Base-by-base conservation (phyloP, 2,888 invertebrate genomes). In the Stenichneumon culpator region DNA sequence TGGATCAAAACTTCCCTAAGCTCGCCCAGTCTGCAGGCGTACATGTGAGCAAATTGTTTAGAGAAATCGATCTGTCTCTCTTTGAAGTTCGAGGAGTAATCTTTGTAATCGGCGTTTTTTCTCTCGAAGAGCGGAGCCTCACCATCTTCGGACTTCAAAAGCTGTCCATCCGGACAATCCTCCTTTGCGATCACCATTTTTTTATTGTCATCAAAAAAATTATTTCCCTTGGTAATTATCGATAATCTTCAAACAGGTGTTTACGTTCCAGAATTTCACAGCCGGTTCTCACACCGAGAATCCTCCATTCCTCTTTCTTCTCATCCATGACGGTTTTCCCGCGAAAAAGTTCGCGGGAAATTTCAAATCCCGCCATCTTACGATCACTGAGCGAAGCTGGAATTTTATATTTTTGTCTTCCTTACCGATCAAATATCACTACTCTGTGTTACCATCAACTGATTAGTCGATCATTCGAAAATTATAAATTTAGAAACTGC, bases 1-100 rank as follows among this genome's bases (percentile, higher is more conserved):
- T 95, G 94, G 36, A 94, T 93, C 25, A 98, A 93, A 32, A 96
- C 94, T 75, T 95, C 95, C 86, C 97, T 95, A 95, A 97, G 96
- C 87, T 96, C 96, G 82, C 95, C 95, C 11, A 98, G 94, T 88
- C 99, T 95, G 65, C 96, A 96, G 0, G 97, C 95, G 93, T 99
- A 99, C 86, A 98, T 96, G 92, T 97, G 97, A n/a, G 97, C 97
- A 94, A 97, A 99, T 93, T 99, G 99, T 91, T 96, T 96, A 0
- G 91, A 90, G 82, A 90, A 92, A 74, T 92, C 91, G 3, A 87
- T 89, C 16, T 68, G 84, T 28, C 80, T 87, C 77, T 82, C 87
- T 5, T 78, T 32, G 60, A 93, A 92, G 44, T 86, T 84, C 22
- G 65, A 72, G 1, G 90, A 89, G 3, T 91, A 73, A 80, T 93